phyloP scores from a whole-genome alignment of 2,797 vertebrate genomes.

The Anguilla pacifica region DNA sequence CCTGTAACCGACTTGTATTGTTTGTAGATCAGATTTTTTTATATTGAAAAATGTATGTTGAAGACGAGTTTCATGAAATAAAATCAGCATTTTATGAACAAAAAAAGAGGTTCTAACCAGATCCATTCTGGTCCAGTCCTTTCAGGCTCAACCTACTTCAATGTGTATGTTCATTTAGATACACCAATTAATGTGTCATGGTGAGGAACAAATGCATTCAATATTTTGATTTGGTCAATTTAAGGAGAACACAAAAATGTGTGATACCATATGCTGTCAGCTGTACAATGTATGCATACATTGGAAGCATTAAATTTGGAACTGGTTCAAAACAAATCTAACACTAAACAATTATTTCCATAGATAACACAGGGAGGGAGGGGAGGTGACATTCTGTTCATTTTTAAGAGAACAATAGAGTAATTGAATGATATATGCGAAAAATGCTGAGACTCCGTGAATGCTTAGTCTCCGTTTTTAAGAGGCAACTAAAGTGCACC shows the following conservation, averaged over 20 bases:
- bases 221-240: not conserved
- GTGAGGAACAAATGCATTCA: not conserved
- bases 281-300: not conserved
- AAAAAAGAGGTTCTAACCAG: too few relatives aligned
- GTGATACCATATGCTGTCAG: not conserved
- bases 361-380: not conserved
- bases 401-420: slow-evolving; percentile 67
- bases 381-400: slow-evolving; percentile 58
- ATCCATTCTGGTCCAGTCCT: not conserved
- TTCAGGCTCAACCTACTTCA: not conserved
- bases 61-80: not conserved
- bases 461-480: too few relatives aligned
- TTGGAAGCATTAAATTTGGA: slow-evolving; percentile 8
- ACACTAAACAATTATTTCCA: not conserved
- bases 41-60: not conserved
- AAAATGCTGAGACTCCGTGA: slow-evolving; percentile 25
- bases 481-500: too few relatives aligned
- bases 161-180: not conserved
- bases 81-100: not conserved
- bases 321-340: not conserved
- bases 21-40: not conserved
- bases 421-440: slow-evolving; percentile 67
- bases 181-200: not conserved
- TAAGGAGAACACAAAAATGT: not conserved
- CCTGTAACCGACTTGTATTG: not conserved